Evolutionary conservation across 2,888 invertebrate species (phyloP).

Genomic region (Pycnomerus fuliginosus): DNA sequence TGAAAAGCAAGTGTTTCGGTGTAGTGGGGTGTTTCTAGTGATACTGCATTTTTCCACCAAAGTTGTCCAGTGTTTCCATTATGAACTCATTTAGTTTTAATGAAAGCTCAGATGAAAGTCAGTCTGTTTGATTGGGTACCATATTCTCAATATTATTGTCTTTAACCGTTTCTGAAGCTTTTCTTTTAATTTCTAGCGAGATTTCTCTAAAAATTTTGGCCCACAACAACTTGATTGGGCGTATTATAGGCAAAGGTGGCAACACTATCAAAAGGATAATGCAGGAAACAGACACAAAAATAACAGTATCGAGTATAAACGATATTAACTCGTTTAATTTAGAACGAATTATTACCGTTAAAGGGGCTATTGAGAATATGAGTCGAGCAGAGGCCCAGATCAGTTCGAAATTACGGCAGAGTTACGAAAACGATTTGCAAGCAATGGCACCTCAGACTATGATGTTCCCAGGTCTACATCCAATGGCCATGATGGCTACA

Average conservation of each 20-base stretch:
- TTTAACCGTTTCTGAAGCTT: too few species aligned
- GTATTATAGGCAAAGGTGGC: constrained; percentile 96
- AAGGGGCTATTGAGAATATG: constrained; percentile 92
- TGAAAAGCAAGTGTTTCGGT: too few species aligned
- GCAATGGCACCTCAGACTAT: constrained; percentile 85
- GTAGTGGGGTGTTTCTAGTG: too few species aligned
- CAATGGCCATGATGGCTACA: constrained; percentile 95
- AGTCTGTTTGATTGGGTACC: too few species aligned
- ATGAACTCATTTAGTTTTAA: too few species aligned
- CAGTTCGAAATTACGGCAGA: constrained; percentile 92
- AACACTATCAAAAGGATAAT: constrained; percentile 97
- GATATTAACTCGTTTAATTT: constrained; percentile 93
- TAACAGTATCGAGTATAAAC: constrained; percentile 94
- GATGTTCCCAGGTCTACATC: constrained; percentile 94
- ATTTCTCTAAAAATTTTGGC: constrained; percentile 94
- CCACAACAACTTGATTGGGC: constrained; percentile 95
- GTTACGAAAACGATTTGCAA: constrained; percentile 90
- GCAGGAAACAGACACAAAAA: constrained; percentile 96
- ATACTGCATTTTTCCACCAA: too few species aligned
- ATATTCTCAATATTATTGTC: too few species aligned
- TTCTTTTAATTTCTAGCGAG: constrained; percentile 65
- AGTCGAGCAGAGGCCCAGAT: constrained; percentile 89
- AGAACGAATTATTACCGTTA: constrained; percentile 96
- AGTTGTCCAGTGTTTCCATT: too few species aligned
- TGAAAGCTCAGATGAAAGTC: too few species aligned